These are phyloP conservation scores for Alectura lathami DNA, from an alignment of 2,113 vertebrate genomes.

Conservation along the genomic window DNA sequence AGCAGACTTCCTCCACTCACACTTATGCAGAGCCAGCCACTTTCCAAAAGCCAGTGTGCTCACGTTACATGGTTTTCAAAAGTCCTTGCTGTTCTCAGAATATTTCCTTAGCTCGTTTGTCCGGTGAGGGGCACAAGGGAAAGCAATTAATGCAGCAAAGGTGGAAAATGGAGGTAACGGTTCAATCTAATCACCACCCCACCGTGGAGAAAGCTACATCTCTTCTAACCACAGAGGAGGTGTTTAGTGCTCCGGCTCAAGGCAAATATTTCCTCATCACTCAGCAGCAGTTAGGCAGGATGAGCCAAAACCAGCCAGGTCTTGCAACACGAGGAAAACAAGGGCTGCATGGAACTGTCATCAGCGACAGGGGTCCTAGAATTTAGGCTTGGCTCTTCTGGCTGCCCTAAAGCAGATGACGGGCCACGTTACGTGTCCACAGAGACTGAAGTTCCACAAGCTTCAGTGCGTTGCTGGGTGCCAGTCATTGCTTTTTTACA, in stretches of 20 bases:
- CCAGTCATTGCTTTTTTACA: not conserved
- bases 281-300: constrained; percentile 12
- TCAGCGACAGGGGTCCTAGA: not conserved
- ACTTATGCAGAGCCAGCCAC: not conserved
- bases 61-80: not conserved
- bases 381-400: not conserved
- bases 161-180: constrained; percentile 69
- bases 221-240: not conserved
- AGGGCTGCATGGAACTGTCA: not conserved
- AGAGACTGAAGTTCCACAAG: not conserved
- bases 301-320: not conserved
- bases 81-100: not conserved
- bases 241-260: constrained; percentile 31
- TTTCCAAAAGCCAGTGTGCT: not conserved
- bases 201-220: constrained; percentile 33
- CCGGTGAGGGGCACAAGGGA: constrained; percentile 38
- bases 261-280: constrained; percentile 32
- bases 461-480: not conserved
- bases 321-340: not conserved
- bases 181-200: constrained; percentile 6
- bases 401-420: not conserved
- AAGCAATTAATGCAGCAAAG: constrained; percentile 66
- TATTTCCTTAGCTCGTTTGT: constrained; percentile 11
- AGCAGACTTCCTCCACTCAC: not conserved
- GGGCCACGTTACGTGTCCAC: not conserved